These are phyloP conservation scores for Platichthys flesus DNA, from an alignment of 2,113 vertebrate species.

Conservation along the genomic window DNA sequence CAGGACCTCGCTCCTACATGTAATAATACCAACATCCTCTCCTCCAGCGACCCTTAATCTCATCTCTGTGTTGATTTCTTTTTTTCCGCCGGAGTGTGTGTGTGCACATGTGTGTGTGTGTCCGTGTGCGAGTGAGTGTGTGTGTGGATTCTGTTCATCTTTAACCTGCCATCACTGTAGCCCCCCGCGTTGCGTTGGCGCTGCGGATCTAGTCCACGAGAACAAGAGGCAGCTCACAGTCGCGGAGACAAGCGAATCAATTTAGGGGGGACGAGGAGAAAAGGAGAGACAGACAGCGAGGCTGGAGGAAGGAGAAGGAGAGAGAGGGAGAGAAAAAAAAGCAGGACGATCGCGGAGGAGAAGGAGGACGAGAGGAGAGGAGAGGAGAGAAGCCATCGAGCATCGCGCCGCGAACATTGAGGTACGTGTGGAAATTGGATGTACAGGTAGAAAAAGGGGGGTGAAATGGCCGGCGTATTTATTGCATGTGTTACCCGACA, in stretches of 20 bases:
- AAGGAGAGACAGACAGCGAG: slow-evolving; percentile 62
- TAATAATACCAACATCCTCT: slow-evolving; percentile 56
- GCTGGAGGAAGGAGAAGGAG: slow-evolving; percentile 16
- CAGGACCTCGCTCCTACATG: slow-evolving; percentile 57
- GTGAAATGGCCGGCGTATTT: slow-evolving; percentile 70
- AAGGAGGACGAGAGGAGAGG: slow-evolving; percentile 34
- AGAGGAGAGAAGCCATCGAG: slow-evolving; percentile 63
- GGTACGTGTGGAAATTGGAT: slow-evolving; percentile 62
- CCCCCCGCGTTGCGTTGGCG: slow-evolving; percentile 79
- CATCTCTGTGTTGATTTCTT: slow-evolving; percentile 1
- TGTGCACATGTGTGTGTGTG: background rate
- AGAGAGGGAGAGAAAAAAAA: background rate
- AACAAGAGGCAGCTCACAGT: slow-evolving; percentile 76
- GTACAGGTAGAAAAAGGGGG: slow-evolving; percentile 54
- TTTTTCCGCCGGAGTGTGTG: background rate
- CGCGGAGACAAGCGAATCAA: slow-evolving; percentile 77
- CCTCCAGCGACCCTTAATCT: slow-evolving; percentile 46
- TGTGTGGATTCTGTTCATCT: slow-evolving; percentile 69
- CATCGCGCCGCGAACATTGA: slow-evolving; percentile 54
- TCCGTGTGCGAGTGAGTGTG: background rate
- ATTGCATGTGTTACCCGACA: slow-evolving; percentile 56
- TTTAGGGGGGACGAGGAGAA: slow-evolving; percentile 57
- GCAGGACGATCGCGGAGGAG: slow-evolving; percentile 43
- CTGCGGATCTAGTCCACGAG: slow-evolving; percentile 78
- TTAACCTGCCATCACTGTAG: slow-evolving; percentile 68